A percentile compares a stretch with the other conserved stretches of the same genome.
Evolutionary conservation across 2,113 vertebrate genomes (phyloP).

Genomic region (Anhinga anhinga): DNA sequence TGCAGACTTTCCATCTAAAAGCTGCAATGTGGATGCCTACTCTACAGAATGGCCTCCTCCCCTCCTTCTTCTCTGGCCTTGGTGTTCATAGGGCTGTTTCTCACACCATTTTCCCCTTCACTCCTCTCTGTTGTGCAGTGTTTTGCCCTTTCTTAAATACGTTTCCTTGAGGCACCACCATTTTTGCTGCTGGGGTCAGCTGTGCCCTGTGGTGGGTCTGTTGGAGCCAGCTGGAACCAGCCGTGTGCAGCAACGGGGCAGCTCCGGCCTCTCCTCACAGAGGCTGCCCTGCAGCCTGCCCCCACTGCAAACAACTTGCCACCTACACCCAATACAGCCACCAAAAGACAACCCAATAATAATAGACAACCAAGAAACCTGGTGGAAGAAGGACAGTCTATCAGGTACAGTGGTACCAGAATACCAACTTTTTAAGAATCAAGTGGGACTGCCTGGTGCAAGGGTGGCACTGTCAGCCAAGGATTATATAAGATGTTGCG

Average conservation of each 20-base stretch:
- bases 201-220: no score
- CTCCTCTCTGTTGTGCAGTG: neutral
- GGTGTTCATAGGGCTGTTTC: neutral
- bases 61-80: neutral
- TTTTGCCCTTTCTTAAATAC: neutral
- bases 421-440: neutral
- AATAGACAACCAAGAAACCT: neutral
- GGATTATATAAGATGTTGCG: accelerated
- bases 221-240: neutral
- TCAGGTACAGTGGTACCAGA: neutral
- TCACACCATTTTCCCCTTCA: neutral
- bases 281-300: accelerated
- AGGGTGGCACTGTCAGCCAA: neutral
- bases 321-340: neutral
- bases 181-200: neutral
- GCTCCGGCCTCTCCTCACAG: neutral
- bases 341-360: neutral
- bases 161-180: neutral
- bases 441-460: neutral
- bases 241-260: neutral
- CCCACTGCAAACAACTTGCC: neutral
- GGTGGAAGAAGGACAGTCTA: neutral
- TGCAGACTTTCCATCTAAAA: neutral
- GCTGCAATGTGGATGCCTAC: neutral
- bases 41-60: neutral